Evolutionary conservation across 2,888 invertebrate genomes (phyloP), one percentile per base, ranked within the genome.

Genomic region (Pterobdella sp.): DNA sequence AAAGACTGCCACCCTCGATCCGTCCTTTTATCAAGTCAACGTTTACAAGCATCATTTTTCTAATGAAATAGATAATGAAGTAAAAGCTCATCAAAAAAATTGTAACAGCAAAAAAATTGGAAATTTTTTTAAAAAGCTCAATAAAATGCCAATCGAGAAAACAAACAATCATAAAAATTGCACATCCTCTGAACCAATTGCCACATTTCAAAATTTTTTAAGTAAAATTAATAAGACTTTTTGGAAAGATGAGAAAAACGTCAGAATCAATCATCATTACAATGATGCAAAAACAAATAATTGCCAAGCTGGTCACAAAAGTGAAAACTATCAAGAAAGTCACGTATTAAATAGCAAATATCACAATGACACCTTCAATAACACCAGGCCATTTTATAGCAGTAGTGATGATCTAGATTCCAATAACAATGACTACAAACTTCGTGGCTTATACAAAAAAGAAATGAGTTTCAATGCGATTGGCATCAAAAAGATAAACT

Each of bases 21-120:
- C 60, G n/a, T 56, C 60, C 60, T 56, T 56, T n/a, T 56, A 56
- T n/a, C 60, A 56, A 56, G 60, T 56, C n/a, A 56, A 56, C n/a
- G 60, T 56, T 3, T 56, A 56, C n/a, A 56, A 56, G 60, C 60
- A 56, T 56, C 60, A 56, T 4, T 26, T 26, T 18, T 26, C 18
- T n/a, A 14, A 3, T n/a, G 26, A 26, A 4, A 3, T 22, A 26
- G 60, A 56, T 4, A 56, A 56, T n/a, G 26, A 56, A 22, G n/a
- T 22, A 14, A 26, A 56, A 3, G 4, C 7, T 4, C 60, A 7
- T 26, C 18, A 22, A 26, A 56, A 56, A n/a, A 26, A 56, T 26
- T n/a, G n/a, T n/a, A 26, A 56, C 7, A 56, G n/a, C 4, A 22
- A 56, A n/a, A 56, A 4, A 26, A 56, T 26, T 26, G 22, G 49